Percentiles rank a stretch among this genome's conserved stretches.
These are phyloP conservation scores for Hippasteria phrygiana DNA, from an alignment of 53 echinoderm and acorn worm genomes.

Conservation along the genomic window DNA sequence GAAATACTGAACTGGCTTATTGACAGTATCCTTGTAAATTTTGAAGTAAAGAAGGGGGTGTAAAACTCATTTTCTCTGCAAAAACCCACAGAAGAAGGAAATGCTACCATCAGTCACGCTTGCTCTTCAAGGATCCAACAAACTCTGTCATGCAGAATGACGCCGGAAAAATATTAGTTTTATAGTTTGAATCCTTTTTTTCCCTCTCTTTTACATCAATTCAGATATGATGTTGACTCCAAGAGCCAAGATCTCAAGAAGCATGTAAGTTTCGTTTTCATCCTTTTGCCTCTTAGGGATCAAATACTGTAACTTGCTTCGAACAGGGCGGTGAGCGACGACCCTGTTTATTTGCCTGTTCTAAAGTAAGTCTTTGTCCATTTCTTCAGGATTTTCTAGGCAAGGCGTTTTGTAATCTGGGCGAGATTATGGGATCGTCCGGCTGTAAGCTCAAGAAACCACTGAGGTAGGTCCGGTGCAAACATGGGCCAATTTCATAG, in stretches of 20 bases:
- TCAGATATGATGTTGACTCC: constrained; percentile 93
- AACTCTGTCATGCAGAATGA: too few relatives aligned
- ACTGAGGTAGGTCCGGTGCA: constrained; percentile 74
- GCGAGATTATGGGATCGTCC: constrained; percentile 89
- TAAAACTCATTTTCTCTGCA: too few relatives aligned
- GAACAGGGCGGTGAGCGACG: too few relatives aligned
- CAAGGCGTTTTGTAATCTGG: constrained; percentile 77
- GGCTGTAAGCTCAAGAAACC: constrained; percentile 74
- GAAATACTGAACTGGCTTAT: too few relatives aligned
- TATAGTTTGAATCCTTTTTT: not conserved
- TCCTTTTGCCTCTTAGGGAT: not conserved
- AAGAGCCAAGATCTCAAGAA: constrained; percentile 81
- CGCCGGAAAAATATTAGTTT: too few relatives aligned
- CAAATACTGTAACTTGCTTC: too few relatives aligned
- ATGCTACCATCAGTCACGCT: too few relatives aligned
- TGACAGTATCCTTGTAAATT: too few relatives aligned
- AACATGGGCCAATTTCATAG: not conserved
- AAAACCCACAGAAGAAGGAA: too few relatives aligned
- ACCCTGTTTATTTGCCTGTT: not conserved
- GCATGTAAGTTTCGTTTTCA: constrained; percentile 80
- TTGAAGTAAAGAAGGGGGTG: too few relatives aligned
- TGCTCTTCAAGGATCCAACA: too few relatives aligned
- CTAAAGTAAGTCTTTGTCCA: not conserved
- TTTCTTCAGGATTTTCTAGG: constrained; percentile 91
- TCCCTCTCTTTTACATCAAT: not conserved